These are phyloP conservation scores for Chlorodrepanis virens DNA, from an alignment of 2,113 vertebrate genomes.

Conservation along the genomic window DNA sequence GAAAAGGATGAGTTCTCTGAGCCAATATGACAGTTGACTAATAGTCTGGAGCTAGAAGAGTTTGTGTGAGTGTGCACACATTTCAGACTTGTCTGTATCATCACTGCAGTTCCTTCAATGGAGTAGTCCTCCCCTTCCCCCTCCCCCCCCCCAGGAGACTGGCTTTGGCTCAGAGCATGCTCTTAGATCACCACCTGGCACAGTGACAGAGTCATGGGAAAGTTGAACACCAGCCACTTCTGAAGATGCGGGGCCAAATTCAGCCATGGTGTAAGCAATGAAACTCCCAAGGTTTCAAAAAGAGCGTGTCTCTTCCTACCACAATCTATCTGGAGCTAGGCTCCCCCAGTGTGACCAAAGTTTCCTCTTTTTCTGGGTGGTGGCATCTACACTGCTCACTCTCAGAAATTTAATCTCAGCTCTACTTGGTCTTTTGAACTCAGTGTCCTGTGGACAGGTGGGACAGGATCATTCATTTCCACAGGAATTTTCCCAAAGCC, in stretches of 20 bases:
- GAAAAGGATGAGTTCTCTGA: not conserved
- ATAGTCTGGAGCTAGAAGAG: not conserved
- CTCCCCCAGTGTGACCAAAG: not conserved
- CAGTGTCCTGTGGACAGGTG: not conserved
- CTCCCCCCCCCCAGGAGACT: not conserved
- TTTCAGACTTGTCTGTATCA: constrained; percentile 16
- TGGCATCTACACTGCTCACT: not conserved
- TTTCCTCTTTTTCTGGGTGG: not conserved
- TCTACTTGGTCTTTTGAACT: not conserved
- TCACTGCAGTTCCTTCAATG: constrained; percentile 29
- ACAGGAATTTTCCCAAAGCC: not conserved
- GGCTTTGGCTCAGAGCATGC: constrained; percentile 24
- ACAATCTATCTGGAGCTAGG: not conserved
- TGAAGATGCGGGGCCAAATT: constrained; percentile 49
- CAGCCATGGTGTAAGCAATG: not conserved
- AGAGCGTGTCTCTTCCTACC: not conserved
- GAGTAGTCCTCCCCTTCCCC: constrained; percentile 9
- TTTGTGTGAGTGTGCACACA: not conserved
- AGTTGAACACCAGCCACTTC: constrained; percentile 60
- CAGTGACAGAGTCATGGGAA: constrained; percentile 65
- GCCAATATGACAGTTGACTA: not conserved
- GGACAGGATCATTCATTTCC: not conserved
- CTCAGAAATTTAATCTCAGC: not conserved
- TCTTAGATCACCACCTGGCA: constrained; percentile 65
- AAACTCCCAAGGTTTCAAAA: constrained; percentile 22